These are phyloP conservation scores for Lutjanus argentimaculatus DNA, from an alignment of 2,797 vertebrate species.

Conservation along the genomic window DNA sequence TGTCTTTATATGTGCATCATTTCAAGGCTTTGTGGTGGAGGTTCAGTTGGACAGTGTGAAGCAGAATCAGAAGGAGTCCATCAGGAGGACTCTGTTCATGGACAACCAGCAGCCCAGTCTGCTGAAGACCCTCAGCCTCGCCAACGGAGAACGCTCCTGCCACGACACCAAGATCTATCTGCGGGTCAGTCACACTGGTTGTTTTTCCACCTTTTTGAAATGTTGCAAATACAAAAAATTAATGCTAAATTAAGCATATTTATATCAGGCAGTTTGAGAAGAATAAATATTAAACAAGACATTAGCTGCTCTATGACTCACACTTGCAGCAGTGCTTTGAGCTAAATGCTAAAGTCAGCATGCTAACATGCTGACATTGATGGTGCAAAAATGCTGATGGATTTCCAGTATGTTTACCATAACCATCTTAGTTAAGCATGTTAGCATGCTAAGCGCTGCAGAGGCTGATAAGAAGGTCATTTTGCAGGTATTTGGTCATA, in stretches of 20 bases:
- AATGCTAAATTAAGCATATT: neutral
- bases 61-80: constrained; percentile 88
- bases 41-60: constrained; percentile 91
- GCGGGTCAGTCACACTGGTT: constrained; percentile 81
- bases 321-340: neutral
- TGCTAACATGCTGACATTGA: neutral
- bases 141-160: constrained; percentile 84
- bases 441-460: neutral
- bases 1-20: constrained; percentile 7
- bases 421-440: neutral
- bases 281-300: neutral
- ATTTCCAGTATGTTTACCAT: too few relatives aligned
- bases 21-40: constrained; percentile 89
- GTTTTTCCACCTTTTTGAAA: neutral
- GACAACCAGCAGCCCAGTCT: constrained; percentile 86
- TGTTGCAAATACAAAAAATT: neutral
- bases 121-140: constrained; percentile 81
- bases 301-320: neutral
- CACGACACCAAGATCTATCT: constrained; percentile 90
- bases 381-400: neutral
- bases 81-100: constrained; percentile 89
- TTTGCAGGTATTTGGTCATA: neutral
- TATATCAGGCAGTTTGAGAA: neutral
- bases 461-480: neutral
- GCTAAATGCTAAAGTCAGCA: neutral